Evolutionary conservation across 2,797 vertebrate genomes (phyloP), one percentile per base, ranked within the genome.

Genomic region (Tarsius wallacei): DNA sequence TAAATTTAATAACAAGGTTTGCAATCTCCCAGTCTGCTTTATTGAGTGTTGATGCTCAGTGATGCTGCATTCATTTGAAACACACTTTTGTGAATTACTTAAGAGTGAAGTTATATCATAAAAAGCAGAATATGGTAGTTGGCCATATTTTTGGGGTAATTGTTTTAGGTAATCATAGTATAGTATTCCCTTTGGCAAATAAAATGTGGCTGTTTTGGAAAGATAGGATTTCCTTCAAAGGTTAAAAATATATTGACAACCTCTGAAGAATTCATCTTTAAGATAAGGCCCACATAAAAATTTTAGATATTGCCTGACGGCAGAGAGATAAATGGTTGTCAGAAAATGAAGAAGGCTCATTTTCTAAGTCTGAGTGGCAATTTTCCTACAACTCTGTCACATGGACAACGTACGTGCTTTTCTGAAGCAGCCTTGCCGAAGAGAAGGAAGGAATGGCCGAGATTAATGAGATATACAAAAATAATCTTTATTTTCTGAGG

Each of bases 391-490:
- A 96, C 51, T 93, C 94, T 98, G 97, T 98, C 97, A 97, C 95
- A 87, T 94, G 96, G 97, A 98, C 98, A 97, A 98, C 98, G 96
- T 97, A 93, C 92, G 97, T 97, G 94, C 77, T 49, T 80, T 97
- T 98, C 84, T 96, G 97, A 97, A 96, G 82, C 97, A 53, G 86
- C 11, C 96, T 97, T 96, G 86, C 96, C 98, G 70, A 97, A 97
- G 82, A 70, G 81, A 98, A 98, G 97, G 55, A 98, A 95, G 95
- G 66, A 57, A 97, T 98, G 80, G 83, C 85, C 87, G 97, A 98
- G 98, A 98, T 98, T 98, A 99, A 98, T 98, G 98, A 98, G 98
- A 98, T 98, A 89, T 98, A 97, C 49, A 4, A 98, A 98, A 98
- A 98, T 96, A 98, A 98, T 98, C 36, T 98, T 98, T 99, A 97